Base-by-base conservation (phyloP, 2,797 vertebrate species). In the Protosalanx chinensis region DNA sequence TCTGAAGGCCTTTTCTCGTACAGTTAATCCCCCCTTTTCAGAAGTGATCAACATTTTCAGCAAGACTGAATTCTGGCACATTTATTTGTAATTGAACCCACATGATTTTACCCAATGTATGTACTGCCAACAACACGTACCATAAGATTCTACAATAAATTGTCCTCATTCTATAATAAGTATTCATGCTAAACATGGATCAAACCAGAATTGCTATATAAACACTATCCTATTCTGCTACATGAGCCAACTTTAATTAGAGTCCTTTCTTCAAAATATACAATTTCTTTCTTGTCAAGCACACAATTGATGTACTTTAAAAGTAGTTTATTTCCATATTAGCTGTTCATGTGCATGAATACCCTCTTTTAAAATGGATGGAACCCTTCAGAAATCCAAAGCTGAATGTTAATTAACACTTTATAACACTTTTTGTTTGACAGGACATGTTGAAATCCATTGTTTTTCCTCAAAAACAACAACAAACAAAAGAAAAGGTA, bases 91-190 rank as follows among this genome's bases (percentile, higher is more conserved):
- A 76, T 79, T 80, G 69, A 68, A 85, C 87, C 76, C 80, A 71
- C 91, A 90, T 92, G 85, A 92, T 92, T 93, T 90, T 85, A 85
- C 85, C 83, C 79, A 79, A 80, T 86, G 84, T 80, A 82, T 87
- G 87, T 74, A 71, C 77, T 85, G 81, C 89, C 81, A 89, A 88
- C 81, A 89, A 88, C 72, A 76, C 86, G 79, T 79, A 81, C 86
- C 75, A 76, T 2, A 46, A 46, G 41, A 46, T 46, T 46, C 41
- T 46, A 86, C 84, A 87, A 64, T 72, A 87, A 76, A 81, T 90
- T 88, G 81, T 93, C 92, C 92, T 92, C 93, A 93, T 91, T 90
- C 91, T 91, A 90, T 90, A 89, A 85, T 87, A 88, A 87, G 86
- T 85, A 74, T 74, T 68, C 72, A 29, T 57, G 77, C 66, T 64